A percentile compares a stretch with the other conserved stretches of the same genome.
Conservation (phyloP, 2,888 invertebrate species). For the Epinotia nisella region DNA sequence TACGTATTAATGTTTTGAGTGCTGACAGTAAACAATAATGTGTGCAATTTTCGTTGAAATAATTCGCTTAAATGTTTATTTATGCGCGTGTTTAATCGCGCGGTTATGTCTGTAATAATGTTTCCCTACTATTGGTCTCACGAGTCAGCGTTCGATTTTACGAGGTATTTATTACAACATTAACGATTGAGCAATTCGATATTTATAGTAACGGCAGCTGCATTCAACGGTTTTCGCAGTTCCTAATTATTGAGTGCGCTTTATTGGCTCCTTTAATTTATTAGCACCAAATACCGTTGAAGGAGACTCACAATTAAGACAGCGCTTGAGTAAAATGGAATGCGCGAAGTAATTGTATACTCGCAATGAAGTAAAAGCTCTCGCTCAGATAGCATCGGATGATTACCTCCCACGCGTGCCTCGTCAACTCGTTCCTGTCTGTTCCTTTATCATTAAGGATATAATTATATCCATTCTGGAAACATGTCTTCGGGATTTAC, state of each 20-base stretch:
- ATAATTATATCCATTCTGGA: conserved; percentile 49
- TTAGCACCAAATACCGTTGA: conserved; percentile 4
- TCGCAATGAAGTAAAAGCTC: conserved; percentile 56
- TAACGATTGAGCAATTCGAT: conserved; percentile 57
- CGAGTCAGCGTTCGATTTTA: conserved; percentile 59
- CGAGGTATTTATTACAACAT: conserved; percentile 62
- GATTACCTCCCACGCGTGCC: conserved; percentile 70
- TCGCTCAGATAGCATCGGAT: conserved; percentile 67
- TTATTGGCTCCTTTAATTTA: conserved; percentile 28
- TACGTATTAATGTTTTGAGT: conserved; percentile 1
- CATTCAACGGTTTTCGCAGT: conserved; percentile 56
- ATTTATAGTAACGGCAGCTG: conserved; percentile 63
- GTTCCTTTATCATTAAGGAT: conserved; percentile 69
- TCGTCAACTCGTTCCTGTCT: conserved; percentile 65
- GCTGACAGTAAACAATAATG: conserved; percentile 7
- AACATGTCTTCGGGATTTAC: conserved; percentile 33
- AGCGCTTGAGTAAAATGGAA: conserved; percentile 11
- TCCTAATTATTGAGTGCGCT: conserved; percentile 51
- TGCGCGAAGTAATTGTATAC: conserved; percentile 16
- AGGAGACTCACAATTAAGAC: conserved; percentile 9
- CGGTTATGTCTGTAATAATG: conserved; percentile 38
- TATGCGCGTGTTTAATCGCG: conserved; percentile 13
- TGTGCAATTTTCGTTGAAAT: conserved; percentile 8
- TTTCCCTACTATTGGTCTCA: conserved; percentile 51
- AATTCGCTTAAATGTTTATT: neutral